These are phyloP conservation scores for Euproctis similis DNA, from an alignment of 2,888 invertebrate genomes.

Conservation along the genomic window DNA sequence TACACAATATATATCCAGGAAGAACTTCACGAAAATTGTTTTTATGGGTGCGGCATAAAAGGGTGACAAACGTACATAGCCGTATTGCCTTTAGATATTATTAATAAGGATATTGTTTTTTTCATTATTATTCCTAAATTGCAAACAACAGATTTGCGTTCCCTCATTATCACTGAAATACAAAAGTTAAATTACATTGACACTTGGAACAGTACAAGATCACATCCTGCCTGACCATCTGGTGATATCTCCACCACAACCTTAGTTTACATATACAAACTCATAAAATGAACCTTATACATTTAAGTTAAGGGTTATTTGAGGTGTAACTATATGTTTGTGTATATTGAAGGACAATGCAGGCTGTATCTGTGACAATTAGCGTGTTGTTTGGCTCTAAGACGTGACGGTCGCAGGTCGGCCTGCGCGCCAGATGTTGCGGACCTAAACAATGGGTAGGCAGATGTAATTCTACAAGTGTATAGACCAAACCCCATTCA, in stretches of 20 bases:
- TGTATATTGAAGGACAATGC: too few species aligned
- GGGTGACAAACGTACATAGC: too few species aligned
- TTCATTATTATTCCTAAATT: too few species aligned
- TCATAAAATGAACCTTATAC: conserved; percentile 15
- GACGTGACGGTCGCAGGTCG: conserved; percentile 32
- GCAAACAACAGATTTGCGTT: conserved; percentile 36
- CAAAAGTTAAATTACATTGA: conserved; percentile 41
- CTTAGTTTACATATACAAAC: not conserved
- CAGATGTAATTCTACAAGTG: conserved; percentile 3
- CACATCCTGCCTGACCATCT: conserved; percentile 48
- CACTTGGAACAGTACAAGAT: conserved; percentile 40
- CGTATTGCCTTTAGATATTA: too few species aligned
- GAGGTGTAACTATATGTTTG: too few species aligned
- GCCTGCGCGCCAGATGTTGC: conserved; percentile 37
- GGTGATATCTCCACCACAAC: conserved; percentile 21
- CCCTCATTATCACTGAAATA: conserved; percentile 34
- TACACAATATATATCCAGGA: too few species aligned
- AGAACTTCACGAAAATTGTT: too few species aligned
- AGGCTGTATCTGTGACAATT: conserved; percentile 39
- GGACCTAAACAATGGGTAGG: conserved; percentile 7
- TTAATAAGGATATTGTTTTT: too few species aligned
- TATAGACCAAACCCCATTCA: too few species aligned
- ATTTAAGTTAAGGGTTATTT: too few species aligned
- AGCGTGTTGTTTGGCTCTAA: conserved; percentile 39
- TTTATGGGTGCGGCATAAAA: too few species aligned